Evolutionary conservation across 2,888 invertebrate genomes (phyloP).

Genomic region (Morinoia aosen): DNA sequence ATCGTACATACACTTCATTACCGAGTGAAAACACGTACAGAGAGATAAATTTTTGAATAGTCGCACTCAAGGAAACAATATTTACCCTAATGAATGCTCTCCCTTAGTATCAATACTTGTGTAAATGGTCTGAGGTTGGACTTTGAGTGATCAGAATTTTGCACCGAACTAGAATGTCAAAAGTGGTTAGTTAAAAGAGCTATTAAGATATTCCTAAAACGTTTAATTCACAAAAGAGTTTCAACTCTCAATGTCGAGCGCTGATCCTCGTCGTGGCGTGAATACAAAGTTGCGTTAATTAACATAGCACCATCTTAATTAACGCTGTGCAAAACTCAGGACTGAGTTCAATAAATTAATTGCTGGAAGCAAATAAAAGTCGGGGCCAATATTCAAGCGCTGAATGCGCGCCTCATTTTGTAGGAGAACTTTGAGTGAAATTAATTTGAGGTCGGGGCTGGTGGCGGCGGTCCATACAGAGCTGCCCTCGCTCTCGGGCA

Average conservation of each 20-base stretch:
- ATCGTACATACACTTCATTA: too few species aligned
- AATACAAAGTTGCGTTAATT: background rate
- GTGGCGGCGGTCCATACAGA: background rate
- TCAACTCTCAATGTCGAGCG: background rate
- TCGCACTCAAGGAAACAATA: background rate
- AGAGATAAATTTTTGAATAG: too few species aligned
- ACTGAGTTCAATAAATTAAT: background rate
- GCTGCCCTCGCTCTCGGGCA: background rate
- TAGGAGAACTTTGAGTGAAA: slow-evolving; percentile 3
- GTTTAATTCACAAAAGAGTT: background rate
- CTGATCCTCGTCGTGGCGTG: background rate
- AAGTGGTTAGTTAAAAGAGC: background rate
- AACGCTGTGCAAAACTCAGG: background rate
- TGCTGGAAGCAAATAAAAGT: background rate
- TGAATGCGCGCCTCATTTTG: background rate
- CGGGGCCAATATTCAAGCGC: background rate
- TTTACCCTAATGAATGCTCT: background rate
- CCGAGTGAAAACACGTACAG: too few species aligned
- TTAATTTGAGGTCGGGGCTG: background rate
- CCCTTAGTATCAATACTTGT: background rate
- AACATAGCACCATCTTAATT: background rate
- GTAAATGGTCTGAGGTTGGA: background rate
- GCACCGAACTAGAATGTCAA: background rate
- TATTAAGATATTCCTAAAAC: background rate
- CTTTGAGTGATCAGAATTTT: background rate